phyloP scores from a whole-genome alignment of 2,797 vertebrate genomes.

The Oceanodroma leucorhoa region DNA sequence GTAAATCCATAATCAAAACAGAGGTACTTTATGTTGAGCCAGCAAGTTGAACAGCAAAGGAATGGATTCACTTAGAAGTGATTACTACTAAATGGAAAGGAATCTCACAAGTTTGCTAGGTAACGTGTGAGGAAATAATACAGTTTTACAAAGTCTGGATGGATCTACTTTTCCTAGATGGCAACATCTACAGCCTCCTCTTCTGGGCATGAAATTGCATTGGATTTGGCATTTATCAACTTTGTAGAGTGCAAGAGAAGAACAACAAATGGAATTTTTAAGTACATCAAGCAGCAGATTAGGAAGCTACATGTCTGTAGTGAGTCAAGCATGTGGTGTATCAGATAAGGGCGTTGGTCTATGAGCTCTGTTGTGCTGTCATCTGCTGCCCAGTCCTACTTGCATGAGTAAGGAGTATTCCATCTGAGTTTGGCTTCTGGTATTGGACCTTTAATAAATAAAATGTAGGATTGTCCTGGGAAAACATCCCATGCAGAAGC shows the following conservation, averaged over 20 bases:
- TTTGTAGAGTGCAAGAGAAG: not conserved
- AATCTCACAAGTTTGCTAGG: not conserved
- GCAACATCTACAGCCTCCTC: not conserved
- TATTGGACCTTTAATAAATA: not conserved
- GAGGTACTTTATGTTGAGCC: not conserved
- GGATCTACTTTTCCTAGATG: not conserved
- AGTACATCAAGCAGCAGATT: not conserved
- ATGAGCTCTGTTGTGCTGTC: not conserved
- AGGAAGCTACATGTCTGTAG: not conserved
- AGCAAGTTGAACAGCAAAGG: not conserved
- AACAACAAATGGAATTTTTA: not conserved
- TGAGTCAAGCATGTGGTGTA: not conserved
- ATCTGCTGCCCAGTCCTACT: not conserved
- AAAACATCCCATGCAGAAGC: not conserved
- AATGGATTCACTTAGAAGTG: not conserved
- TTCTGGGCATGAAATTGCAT: not conserved
- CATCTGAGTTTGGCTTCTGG: not conserved
- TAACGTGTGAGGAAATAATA: not conserved
- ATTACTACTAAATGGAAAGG: not conserved
- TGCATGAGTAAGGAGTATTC: not conserved
- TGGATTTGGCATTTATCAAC: not conserved
- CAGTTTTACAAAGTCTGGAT: not conserved
- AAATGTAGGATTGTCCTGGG: not conserved
- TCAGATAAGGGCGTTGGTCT: not conserved
- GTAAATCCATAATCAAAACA: not conserved